These are phyloP conservation scores for Corythornis madagascariensis DNA, from an alignment of 2,113 vertebrate species.

Conservation along the genomic window DNA sequence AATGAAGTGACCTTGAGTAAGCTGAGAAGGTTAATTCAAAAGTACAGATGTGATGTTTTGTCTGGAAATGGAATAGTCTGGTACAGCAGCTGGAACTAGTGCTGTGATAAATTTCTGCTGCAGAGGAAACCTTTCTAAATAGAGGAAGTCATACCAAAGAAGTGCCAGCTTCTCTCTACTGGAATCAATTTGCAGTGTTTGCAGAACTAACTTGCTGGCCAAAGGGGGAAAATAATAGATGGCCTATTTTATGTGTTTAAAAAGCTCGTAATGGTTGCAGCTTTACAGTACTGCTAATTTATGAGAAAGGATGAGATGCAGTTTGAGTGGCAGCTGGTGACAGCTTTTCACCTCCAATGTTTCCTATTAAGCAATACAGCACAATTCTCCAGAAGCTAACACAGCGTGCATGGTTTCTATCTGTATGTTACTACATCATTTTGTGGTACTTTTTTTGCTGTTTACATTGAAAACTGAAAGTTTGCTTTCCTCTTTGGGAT, in stretches of 20 bases:
- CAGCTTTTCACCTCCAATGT: neutral
- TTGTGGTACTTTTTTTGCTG: neutral
- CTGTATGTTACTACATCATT: neutral
- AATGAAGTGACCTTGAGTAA: neutral
- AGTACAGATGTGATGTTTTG: neutral
- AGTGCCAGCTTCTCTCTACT: neutral
- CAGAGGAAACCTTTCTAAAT: neutral
- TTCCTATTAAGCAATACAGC: neutral
- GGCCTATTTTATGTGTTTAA: neutral
- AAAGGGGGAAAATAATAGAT: neutral
- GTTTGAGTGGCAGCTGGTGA: neutral
- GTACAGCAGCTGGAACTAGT: neutral
- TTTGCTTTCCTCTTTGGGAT: slow-evolving; percentile 8
- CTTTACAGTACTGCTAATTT: neutral
- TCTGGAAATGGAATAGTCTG: neutral
- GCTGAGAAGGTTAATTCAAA: neutral
- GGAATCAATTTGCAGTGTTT: neutral
- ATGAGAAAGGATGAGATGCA: neutral
- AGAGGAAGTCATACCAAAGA: neutral
- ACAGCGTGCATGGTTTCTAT: neutral
- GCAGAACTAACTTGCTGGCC: neutral
- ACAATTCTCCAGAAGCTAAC: neutral
- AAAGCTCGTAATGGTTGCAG: neutral
- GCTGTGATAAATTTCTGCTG: neutral
- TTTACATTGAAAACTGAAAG: neutral